phyloP scores from a whole-genome alignment of 2,113 vertebrate genomes.

The Mustela nigripes region DNA sequence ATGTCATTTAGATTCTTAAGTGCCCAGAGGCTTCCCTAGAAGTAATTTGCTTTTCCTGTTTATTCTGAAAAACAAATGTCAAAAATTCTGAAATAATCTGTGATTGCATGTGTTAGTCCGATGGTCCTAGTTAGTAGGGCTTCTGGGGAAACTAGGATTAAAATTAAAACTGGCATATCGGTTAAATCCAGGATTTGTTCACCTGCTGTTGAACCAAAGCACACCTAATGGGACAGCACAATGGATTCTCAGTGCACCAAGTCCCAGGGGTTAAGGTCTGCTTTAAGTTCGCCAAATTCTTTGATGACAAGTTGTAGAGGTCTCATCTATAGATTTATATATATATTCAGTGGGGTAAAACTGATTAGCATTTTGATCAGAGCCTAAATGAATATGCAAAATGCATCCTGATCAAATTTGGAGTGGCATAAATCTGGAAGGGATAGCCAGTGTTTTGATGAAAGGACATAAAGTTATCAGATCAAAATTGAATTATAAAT shows the following conservation, averaged over 20 bases:
- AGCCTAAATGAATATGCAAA: not conserved
- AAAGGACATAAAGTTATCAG: conserved; percentile 10
- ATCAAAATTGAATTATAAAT: conserved; percentile 6
- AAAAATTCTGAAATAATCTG: not conserved
- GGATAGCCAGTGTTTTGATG: conserved; percentile 1
- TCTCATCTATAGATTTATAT: not conserved
- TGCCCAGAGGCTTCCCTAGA: not conserved
- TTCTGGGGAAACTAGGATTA: not conserved
- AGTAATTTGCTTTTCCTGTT: not conserved
- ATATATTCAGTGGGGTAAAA: not conserved
- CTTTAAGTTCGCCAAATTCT: not conserved
- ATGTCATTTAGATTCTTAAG: not conserved
- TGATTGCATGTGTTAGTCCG: not conserved
- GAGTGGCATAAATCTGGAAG: not conserved
- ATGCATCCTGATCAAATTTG: not conserved
- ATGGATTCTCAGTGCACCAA: not conserved
- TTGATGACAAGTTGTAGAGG: not conserved
- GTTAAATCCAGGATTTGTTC: not conserved
- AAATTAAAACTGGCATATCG: not conserved
- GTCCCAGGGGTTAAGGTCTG: not conserved
- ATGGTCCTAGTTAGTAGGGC: not conserved
- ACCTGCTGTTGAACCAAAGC: not conserved
- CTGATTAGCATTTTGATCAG: conserved; percentile 3
- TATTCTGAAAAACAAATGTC: conserved; percentile 26
- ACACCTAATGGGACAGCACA: not conserved